Evolutionary conservation across 2,797 vertebrate species (phyloP).

Genomic region (Zalophus californianus): DNA sequence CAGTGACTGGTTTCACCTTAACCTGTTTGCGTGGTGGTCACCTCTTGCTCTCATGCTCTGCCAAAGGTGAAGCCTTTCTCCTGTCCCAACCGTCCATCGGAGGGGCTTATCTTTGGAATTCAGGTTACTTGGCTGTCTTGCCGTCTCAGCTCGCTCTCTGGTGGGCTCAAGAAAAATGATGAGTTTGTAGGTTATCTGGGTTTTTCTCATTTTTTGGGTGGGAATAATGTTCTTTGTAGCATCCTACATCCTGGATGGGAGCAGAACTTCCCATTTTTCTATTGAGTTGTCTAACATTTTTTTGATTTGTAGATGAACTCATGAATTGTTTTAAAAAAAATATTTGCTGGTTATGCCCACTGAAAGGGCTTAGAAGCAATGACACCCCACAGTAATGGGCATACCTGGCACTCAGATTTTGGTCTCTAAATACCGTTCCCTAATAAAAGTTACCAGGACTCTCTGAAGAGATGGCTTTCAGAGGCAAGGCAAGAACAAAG

Average conservation of each 20-base stretch:
- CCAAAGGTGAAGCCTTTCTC: neutral
- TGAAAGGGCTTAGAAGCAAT: neutral
- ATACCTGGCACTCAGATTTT: neutral
- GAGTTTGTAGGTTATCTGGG: neutral
- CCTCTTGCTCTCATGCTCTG: neutral
- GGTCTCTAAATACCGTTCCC: neutral
- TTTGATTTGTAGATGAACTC: neutral
- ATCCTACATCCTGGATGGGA: neutral
- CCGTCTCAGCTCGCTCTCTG: neutral
- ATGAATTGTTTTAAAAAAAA: neutral
- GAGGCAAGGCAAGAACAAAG: neutral
- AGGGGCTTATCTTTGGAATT: neutral
- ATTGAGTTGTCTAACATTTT: neutral
- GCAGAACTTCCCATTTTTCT: constrained; percentile 3
- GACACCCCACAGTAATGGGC: neutral
- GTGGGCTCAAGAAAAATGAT: neutral
- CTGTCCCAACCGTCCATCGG: accelerated
- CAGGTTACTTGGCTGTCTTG: neutral
- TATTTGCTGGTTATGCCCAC: neutral
- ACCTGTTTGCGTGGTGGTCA: neutral
- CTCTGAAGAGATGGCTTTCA: neutral
- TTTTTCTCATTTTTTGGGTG: neutral
- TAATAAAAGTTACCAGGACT: neutral
- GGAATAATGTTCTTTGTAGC: neutral
- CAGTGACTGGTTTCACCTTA: neutral